Percentiles rank a stretch among this genome's conserved stretches.
Evolutionary conservation across 2,888 invertebrate genomes (phyloP).

Genomic region (Congeria kusceri): DNA sequence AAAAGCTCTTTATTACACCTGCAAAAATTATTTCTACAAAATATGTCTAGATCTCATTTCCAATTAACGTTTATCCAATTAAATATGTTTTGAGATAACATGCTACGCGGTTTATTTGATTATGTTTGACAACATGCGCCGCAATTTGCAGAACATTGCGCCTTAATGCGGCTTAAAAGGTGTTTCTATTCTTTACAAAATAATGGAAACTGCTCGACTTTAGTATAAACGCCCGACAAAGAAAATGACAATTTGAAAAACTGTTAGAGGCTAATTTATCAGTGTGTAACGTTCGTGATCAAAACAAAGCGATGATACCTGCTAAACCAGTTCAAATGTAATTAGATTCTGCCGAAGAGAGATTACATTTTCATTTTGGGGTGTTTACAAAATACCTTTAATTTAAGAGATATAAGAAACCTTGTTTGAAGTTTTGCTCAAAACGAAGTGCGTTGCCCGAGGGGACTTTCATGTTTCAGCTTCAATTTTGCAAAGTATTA

Average conservation of each 20-base stretch:
- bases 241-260: slow-evolving; percentile 5
- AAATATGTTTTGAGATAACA: neutral
- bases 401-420: neutral
- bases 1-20: neutral
- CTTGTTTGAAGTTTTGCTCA: slow-evolving; percentile 1
- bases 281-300: slow-evolving; percentile 5
- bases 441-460: neutral
- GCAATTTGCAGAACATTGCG: neutral
- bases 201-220: neutral
- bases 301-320: slow-evolving; percentile 3
- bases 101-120: neutral
- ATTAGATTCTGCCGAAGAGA: neutral
- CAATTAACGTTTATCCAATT: neutral
- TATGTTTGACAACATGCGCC: neutral
- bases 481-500: slow-evolving; percentile 4
- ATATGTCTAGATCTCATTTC: neutral
- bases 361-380: neutral
- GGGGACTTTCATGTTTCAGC: neutral
- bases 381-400: slow-evolving; percentile 7
- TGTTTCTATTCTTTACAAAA: neutral
- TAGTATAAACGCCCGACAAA: neutral
- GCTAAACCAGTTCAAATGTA: neutral
- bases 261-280: slow-evolving; percentile 1
- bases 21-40: neutral
- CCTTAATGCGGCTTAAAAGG: neutral